Conservation (phyloP, 2,113 vertebrate genomes). For the Pangasianodon gigas region DNA sequence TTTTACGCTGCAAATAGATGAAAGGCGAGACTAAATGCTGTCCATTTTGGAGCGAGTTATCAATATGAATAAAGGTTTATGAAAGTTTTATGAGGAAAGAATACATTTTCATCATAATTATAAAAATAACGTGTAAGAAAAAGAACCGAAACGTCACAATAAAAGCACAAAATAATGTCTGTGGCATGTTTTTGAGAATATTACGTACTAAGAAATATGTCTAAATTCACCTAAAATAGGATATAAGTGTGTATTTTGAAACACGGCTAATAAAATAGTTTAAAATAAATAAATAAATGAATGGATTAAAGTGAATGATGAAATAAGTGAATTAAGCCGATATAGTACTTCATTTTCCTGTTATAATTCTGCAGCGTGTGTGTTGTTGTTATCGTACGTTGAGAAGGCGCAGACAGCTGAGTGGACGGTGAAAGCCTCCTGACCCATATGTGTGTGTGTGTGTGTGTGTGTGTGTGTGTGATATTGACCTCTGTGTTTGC, state of each 20-base stretch:
- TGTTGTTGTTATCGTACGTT: not conserved
- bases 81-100: not conserved
- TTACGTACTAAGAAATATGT: not conserved
- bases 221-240: not conserved
- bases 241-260: not conserved
- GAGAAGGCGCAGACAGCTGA: not conserved
- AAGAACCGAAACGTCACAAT: not conserved
- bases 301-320: not conserved
- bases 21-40: not conserved
- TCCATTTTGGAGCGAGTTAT: not conserved
- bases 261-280: not conserved
- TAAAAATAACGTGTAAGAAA: not conserved
- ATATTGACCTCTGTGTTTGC: constrained; percentile 38
- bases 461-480: not conserved
- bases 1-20: not conserved
- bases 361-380: not conserved
- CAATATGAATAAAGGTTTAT: not conserved
- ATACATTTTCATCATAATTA: not conserved
- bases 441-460: constrained; percentile 5
- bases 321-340: not conserved
- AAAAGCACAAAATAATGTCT: not conserved
- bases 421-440: not conserved
- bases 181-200: not conserved
- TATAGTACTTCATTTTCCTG: not conserved
- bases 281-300: not conserved